phyloP scores from a whole-genome alignment of 2,797 vertebrate species.

The Luscinia luscinia region DNA sequence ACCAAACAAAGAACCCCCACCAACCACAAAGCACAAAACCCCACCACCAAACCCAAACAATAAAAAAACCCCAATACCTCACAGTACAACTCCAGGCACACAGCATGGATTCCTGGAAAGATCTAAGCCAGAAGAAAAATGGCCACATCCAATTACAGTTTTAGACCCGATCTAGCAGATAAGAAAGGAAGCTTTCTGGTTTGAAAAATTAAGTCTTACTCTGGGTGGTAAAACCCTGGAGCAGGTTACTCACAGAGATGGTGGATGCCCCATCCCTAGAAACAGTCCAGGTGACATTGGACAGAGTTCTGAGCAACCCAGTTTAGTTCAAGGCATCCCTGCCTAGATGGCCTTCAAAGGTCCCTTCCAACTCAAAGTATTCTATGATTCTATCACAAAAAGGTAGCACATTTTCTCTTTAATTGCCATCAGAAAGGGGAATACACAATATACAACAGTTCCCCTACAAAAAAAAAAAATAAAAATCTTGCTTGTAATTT shows the following conservation, averaged over 20 bases:
- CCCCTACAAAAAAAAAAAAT: background rate
- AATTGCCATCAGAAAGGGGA: background rate
- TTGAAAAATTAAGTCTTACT: background rate
- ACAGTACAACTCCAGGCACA: background rate
- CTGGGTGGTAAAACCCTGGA: background rate
- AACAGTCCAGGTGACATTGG: background rate
- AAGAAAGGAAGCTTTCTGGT: background rate
- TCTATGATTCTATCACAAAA: background rate
- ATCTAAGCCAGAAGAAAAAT: background rate
- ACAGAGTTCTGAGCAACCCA: background rate
- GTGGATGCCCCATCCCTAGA: background rate
- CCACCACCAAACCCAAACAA: background rate
- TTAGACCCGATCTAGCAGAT: background rate
- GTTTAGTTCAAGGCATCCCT: background rate
- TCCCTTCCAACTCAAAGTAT: background rate
- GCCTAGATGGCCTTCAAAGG: background rate
- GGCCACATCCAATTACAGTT: background rate
- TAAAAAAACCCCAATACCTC: background rate
- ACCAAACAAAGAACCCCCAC: fast-evolving
- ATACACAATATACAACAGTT: background rate
- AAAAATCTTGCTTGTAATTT: background rate
- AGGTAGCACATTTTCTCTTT: background rate
- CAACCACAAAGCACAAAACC: background rate
- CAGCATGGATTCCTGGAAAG: background rate
- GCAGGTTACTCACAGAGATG: background rate